Evolutionary conservation across 2,888 invertebrate species (phyloP), one percentile per base, ranked within the genome.

Genomic region (Caenorhabditis wallacei): DNA sequence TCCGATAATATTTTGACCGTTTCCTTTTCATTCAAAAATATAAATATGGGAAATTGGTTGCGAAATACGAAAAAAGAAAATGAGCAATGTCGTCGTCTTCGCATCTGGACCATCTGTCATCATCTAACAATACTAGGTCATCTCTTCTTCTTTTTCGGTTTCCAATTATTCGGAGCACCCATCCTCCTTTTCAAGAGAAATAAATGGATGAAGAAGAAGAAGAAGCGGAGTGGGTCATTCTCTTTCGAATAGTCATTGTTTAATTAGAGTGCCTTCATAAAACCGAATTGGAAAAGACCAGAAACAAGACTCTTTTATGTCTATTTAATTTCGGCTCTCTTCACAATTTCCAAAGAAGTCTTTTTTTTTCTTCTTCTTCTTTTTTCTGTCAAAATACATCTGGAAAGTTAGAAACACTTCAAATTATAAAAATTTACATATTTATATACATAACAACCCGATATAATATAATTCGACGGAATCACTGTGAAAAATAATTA

Each of bases 191-290:
- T 30, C 30, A 30, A 30, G 20, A 8, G n/a, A 48, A 3, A 48
- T n/a, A 48, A n/a, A 48, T 48, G 51, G 48, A 22, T 37, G 59
- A 56, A 56, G 43, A 24, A 40, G 46, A 30, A n/a, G 4, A 30
- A 30, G 30, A 20, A 51, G 20, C 30, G 37, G 13, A 46, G n/a
- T 46, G 66, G 66, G 53, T 63, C 72, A 35, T 63, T 54, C 18
- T 18, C 46, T 8, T 48, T 26, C 20, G 22, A 48, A 64, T 61
- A 56, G 64, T 63, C 59, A 72, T 72, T 74, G 74, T 64, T 74
- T 74, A 74, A 74, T 74, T 74, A 54, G 64, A 64, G 68, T 68
- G 68, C 48, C 76, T 76, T 75, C 66, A 66, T 75, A 75, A 75
- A 75, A 66, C 66, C 57, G 66, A 75, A 75, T 66, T 66, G 75